A percentile compares a stretch with the other conserved stretches of the same genome.
Conservation (phyloP, 2,888 invertebrate species). For the Cactoblastis cactorum region DNA sequence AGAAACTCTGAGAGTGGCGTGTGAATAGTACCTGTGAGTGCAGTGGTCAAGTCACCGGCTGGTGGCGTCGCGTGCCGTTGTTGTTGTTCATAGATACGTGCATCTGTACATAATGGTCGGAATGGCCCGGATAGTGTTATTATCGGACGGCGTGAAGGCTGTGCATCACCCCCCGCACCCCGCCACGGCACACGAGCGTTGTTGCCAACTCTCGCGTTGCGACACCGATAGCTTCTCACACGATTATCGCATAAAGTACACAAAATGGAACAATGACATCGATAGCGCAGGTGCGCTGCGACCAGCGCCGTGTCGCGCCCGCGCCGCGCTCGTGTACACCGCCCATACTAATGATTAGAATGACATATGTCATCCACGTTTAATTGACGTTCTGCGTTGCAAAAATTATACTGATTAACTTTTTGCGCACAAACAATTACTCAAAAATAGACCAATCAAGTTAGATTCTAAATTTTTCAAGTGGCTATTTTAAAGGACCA, state of each 20-base stretch:
- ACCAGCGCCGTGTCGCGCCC: constrained; percentile 16
- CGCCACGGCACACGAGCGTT: constrained; percentile 21
- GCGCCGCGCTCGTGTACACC: constrained; percentile 18
- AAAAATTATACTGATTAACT: background rate
- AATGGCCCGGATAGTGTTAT: constrained; percentile 15
- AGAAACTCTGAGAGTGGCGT: constrained; percentile 84
- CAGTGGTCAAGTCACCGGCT: background rate
- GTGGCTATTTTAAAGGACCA: background rate
- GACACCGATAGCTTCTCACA: constrained; percentile 27
- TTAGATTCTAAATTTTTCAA: too few species aligned
- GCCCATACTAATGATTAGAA: background rate
- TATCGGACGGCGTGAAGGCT: constrained; percentile 24
- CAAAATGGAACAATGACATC: constrained; percentile 34
- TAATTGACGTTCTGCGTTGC: background rate
- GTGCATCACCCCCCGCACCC: constrained; percentile 20
- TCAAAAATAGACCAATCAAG: too few species aligned
- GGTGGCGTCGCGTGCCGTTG: constrained; percentile 13
- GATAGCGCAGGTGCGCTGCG: constrained; percentile 19
- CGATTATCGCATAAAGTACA: constrained; percentile 25
- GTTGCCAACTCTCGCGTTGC: constrained; percentile 21
- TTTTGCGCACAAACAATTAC: background rate
- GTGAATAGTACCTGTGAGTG: constrained; percentile 23
- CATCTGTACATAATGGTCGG: constrained; percentile 25
- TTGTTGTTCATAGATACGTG: constrained; percentile 17
- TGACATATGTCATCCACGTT: background rate